Base-by-base conservation (phyloP, 30 jellyfish, hydroid and myxozoan species). In the Aurelia coerulea region DNA sequence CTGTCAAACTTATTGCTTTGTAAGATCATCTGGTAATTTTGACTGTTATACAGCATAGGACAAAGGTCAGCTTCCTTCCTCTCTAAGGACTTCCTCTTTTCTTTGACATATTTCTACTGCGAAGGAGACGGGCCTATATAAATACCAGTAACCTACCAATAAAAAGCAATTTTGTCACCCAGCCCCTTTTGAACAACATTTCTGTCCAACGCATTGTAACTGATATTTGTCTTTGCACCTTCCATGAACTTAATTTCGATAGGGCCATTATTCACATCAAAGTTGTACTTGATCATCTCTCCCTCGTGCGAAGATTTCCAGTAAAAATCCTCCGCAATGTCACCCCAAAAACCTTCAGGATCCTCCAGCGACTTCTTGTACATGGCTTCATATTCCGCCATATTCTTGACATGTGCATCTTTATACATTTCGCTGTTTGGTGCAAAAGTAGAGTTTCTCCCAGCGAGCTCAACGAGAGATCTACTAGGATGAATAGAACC, bases 191-290 rank as follows among this genome's bases (percentile, higher is more conserved):
- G 97, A 31, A 79, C 68, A 39, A 80, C 96, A 51, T 73, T 87
- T 54, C 97, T 76, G 39, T 94, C 99, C 75, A 94, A 79, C 10
- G 94, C 97, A 89, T 94, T 94, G 89, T 94, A 94, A 76, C 99
- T 88, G 31, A 94, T 89, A 77, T 94, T 94, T 18, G 99, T 94
- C 80, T 94, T 89, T 79, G 96, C 99, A 23, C 99, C 99, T 58
- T 94, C 97, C 99, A 94, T 94, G 89, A 94, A 94, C 86, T 94
- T 94, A 41, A 94, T 72, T 19, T 60, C 83, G 39, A 94, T 60
- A 35, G 90, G 89, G 11, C 99, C 99, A 33, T 88, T 68, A 3
- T 83, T 73, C 72, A 80, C 68, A 46, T 94, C 90, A 73, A 94
- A 94, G 59, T 94, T 94, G 66, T 83, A 94, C 60, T 81, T 95